Evolutionary conservation across 1,140 invertebrate species (phyloP).

Genomic region (Drusus annulatus): DNA sequence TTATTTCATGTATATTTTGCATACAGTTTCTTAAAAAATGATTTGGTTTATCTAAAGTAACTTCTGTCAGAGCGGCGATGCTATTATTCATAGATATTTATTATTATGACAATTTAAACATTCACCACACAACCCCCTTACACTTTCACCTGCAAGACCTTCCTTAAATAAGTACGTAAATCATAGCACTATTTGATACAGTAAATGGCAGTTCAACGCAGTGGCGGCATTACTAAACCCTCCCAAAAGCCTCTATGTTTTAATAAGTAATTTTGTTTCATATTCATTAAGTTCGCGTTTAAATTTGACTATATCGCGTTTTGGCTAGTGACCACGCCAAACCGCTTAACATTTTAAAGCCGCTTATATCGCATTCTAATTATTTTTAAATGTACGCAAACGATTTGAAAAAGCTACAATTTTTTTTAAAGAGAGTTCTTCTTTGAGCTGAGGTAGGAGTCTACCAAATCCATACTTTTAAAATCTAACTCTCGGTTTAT

Average conservation of each 20-base stretch:
- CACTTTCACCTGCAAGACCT: too few species aligned
- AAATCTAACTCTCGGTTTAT: background rate
- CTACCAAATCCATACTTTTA: background rate
- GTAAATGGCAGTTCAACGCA: background rate
- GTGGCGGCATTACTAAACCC: background rate
- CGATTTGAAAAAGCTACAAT: conserved; percentile 4
- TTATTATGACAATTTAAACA: too few species aligned
- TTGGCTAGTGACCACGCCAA: background rate
- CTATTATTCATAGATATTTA: too few species aligned
- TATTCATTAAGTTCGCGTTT: too few species aligned
- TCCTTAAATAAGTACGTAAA: conserved; percentile 25
- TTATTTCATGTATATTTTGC: too few species aligned
- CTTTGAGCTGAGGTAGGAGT: background rate
- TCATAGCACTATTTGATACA: background rate
- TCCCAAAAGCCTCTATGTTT: background rate
- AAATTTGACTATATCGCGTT: background rate
- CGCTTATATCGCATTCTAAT: conserved; percentile 14
- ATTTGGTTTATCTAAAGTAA: too few species aligned
- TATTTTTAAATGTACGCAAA: conserved; percentile 12
- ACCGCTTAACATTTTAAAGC: background rate
- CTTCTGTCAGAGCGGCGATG: too few species aligned
- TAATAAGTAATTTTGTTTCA: too few species aligned
- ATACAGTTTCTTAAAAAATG: too few species aligned
- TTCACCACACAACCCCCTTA: background rate
- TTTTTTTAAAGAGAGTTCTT: background rate